A percentile compares a stretch with the other conserved stretches of the same genome.
Conservation (phyloP, 2,888 invertebrate genomes). For the Rugalucina vietnamica region DNA sequence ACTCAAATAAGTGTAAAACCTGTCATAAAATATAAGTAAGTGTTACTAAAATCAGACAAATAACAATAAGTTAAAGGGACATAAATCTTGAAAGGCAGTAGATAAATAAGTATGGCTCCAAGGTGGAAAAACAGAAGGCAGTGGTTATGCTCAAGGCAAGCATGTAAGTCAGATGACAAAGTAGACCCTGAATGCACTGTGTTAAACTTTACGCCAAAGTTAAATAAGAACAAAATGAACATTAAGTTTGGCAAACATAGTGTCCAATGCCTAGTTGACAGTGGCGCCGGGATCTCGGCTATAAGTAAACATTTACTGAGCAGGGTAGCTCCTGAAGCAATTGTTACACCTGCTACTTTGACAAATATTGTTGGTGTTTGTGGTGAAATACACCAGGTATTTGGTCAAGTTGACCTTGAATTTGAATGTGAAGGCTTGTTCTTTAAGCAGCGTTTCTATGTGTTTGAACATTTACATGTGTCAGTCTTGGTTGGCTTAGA, state of each 20-base stretch:
- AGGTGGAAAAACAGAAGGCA: too few species aligned
- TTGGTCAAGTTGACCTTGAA: background rate
- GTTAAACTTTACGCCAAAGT: background rate
- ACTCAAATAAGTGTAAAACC: too few species aligned
- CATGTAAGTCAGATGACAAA: background rate
- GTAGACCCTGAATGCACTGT: background rate
- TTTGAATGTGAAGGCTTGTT: background rate
- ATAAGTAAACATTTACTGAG: background rate
- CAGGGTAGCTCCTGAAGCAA: background rate
- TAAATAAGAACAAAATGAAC: background rate
- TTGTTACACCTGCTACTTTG: background rate
- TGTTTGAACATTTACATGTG: conserved; percentile 7
- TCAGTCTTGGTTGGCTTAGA: background rate
- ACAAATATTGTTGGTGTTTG: background rate
- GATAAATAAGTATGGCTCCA: too few species aligned
- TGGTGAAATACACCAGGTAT: too few species aligned
- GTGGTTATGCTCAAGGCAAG: background rate
- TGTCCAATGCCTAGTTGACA: background rate
- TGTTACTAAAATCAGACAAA: too few species aligned
- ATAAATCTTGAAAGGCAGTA: too few species aligned
- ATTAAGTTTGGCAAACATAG: background rate
- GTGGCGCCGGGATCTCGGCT: background rate
- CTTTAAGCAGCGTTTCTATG: background rate
- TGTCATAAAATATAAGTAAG: too few species aligned
- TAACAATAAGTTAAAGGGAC: too few species aligned